These are phyloP conservation scores for Neotoxoptera formosana DNA, from an alignment of 1,140 invertebrate species.

Conservation along the genomic window DNA sequence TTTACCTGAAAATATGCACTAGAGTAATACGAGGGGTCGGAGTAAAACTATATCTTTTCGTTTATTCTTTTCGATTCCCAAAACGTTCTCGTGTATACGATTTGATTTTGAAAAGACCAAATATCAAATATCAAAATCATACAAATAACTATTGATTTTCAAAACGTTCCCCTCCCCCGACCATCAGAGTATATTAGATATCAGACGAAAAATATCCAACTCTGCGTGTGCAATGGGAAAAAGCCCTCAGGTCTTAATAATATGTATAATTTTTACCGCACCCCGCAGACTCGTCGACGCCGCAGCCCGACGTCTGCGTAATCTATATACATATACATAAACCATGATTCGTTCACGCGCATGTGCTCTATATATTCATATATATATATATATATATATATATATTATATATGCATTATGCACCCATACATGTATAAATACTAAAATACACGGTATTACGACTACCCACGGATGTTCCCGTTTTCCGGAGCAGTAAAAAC, in stretches of 20 bases:
- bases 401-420: background rate
- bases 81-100: background rate
- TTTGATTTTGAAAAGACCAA: background rate
- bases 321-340: background rate
- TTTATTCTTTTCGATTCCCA: background rate
- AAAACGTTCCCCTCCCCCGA: background rate
- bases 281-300: background rate
- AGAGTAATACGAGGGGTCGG: background rate
- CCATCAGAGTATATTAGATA: background rate
- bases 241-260: background rate
- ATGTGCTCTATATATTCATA: too few relatives aligned
- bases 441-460: background rate
- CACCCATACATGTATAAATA: background rate
- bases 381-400: background rate
- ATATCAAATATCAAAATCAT: background rate
- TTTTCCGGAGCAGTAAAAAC: background rate
- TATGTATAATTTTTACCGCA: background rate
- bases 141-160: background rate
- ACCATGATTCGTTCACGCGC: background rate
- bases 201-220: background rate
- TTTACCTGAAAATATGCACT: background rate
- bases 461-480: background rate
- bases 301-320: background rate
- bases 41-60: background rate
- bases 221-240: background rate